phyloP scores from a whole-genome alignment of 2,113 vertebrate species.

The Calyptomena viridis region DNA sequence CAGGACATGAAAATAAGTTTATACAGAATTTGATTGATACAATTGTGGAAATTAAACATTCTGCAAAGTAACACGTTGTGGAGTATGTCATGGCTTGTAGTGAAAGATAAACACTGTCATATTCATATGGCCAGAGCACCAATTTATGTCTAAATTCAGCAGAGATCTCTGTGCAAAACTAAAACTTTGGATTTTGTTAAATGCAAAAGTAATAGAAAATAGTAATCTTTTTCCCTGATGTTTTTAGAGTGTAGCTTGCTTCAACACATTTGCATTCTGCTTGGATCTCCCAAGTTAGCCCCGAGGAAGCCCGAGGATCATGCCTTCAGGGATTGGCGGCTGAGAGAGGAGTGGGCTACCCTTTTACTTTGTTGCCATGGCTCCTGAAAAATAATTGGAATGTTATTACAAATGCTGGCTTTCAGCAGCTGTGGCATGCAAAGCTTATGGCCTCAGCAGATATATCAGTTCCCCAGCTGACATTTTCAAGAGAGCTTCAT shows the following conservation, averaged over 20 bases:
- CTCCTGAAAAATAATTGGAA: conserved; percentile 25
- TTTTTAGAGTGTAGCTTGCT: neutral
- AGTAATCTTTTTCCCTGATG: neutral
- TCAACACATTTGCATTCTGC: neutral
- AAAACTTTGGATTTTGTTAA: neutral
- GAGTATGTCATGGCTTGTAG: neutral
- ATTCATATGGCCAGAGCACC: neutral
- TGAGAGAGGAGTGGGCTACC: neutral
- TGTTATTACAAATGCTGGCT: neutral
- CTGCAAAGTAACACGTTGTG: neutral
- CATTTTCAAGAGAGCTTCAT: neutral
- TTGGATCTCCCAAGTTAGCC: neutral
- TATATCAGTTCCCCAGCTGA: neutral
- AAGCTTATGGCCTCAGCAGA: neutral
- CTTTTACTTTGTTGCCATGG: neutral
- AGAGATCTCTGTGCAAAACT: neutral
- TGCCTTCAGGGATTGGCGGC: rapidly evolving
- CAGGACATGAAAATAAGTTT: neutral
- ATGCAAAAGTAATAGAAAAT: neutral
- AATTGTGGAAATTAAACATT: neutral
- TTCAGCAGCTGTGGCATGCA: neutral
- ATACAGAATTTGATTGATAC: neutral
- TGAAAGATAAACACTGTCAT: neutral
- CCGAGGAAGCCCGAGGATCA: neutral
- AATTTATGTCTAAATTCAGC: neutral